These are phyloP conservation scores for Hoplodrina blanda DNA, from an alignment of 2,888 invertebrate species.

Conservation along the genomic window DNA sequence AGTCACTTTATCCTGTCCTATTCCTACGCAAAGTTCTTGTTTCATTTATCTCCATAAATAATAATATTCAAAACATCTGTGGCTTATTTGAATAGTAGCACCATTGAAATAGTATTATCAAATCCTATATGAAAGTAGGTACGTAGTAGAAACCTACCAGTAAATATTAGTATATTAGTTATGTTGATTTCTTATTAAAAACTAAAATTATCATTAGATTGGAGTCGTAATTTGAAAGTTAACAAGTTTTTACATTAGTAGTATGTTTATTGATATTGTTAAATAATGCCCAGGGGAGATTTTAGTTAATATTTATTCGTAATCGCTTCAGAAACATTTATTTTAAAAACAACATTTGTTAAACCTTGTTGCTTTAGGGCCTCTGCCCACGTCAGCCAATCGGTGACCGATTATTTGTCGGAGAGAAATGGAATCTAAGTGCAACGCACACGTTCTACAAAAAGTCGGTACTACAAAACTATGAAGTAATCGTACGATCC, in stretches of 20 bases:
- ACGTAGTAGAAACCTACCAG: conserved; percentile 6
- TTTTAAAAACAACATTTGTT: neutral
- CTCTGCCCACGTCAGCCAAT: no score
- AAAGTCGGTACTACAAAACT: no score
- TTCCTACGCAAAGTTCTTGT: no score
- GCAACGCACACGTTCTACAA: no score
- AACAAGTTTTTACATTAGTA: conserved; percentile 14
- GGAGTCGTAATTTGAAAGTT: conserved; percentile 9
- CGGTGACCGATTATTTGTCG: no score
- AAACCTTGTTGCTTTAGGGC: neutral
- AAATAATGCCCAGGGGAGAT: neutral
- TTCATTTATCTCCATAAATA: no score
- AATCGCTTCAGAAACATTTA: no score
- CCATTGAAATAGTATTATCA: conserved; percentile 31
- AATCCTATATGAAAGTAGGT: neutral
- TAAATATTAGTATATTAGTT: neutral
- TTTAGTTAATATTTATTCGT: neutral
- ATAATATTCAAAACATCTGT: conserved; percentile 29
- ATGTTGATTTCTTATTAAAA: conserved; percentile 17
- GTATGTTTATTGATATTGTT: neutral
- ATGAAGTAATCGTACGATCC: no score
- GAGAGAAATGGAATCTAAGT: no score
- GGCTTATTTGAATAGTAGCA: conserved; percentile 25
- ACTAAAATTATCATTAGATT: neutral
- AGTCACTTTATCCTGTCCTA: no score